Percentiles rank a stretch among this genome's conserved stretches.
phyloP scores from a whole-genome alignment of 2,113 vertebrate species.

The Odocoileus hemionus region DNA sequence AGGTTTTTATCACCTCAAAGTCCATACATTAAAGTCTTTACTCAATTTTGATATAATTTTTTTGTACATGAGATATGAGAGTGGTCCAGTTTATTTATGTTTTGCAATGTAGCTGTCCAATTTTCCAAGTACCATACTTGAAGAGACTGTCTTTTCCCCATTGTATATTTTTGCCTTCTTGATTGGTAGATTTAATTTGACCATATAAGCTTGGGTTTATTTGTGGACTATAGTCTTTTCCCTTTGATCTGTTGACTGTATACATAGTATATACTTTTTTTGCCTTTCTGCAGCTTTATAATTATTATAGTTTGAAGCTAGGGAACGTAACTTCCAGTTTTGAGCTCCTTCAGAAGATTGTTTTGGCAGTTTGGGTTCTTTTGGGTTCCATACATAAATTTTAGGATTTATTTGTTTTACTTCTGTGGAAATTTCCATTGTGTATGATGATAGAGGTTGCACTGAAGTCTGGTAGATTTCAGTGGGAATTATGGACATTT shows the following conservation, averaged over 20 bases:
- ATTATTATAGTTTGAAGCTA: background rate
- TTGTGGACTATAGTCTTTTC: background rate
- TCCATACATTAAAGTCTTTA: background rate
- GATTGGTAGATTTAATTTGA: background rate
- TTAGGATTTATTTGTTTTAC: background rate
- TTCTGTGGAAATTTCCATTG: background rate
- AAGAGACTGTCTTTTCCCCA: too few species aligned
- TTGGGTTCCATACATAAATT: background rate
- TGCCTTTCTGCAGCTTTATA: background rate
- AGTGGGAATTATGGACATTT: background rate
- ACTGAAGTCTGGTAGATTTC: background rate
- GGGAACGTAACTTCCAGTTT: background rate
- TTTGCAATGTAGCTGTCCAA: too few species aligned
- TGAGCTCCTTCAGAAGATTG: background rate
- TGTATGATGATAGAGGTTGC: background rate
- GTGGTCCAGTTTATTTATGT: too few species aligned
- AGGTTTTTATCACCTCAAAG: background rate
- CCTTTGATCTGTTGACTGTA: background rate
- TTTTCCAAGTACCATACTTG: too few species aligned
- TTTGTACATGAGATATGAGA: too few species aligned
- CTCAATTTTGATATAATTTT: too few species aligned
- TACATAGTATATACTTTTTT: background rate
- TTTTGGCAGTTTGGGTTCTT: background rate
- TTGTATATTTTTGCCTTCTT: too few species aligned
- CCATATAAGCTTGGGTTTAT: background rate